Evolutionary conservation across 2,797 vertebrate species (phyloP), one percentile per base, ranked within the genome.

Genomic region (Anomalospiza imberbis): DNA sequence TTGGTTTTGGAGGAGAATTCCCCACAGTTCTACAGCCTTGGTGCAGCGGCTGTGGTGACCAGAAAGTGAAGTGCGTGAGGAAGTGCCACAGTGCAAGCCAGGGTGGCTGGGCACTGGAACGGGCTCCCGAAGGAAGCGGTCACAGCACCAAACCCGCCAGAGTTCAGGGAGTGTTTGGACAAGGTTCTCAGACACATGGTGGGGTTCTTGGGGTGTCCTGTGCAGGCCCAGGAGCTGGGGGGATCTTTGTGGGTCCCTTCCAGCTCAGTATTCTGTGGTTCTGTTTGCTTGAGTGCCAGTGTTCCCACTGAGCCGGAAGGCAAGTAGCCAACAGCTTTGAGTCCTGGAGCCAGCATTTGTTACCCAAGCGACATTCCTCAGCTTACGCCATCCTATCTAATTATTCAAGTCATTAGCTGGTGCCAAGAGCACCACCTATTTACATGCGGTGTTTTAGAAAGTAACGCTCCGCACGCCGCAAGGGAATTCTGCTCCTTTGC

Each of bases 381-480:
- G 48, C 25, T 40, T 16, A 29, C 48, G 29, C 38, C 88, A 63
- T 13, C 44, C 72, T 14, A 4, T 62, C 66, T 22, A 31, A 55
- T 48, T 50, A 47, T 26, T 11, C 11, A 5, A 29, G 50, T 2
- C 13, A 34, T 12, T 79, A 68, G 44, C 0, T 29, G 51, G 22
- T 8, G 60, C 75, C 55, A 21, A n/a, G 60, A 40, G 12, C 71
- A 15, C 28, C 85, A 1, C 20, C 38, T 26, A 2, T 13, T 17
- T 6, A 60, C 88, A 11, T 0, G 54, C 4, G 2, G 1, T 1
- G 20, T 31, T 42, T 29, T 6, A 13, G 60, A 51, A 14, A 32
- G 3, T 4, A 18, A 9, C 19, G 17, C 28, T 2, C 7, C 12
- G 12, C 34, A 2, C 2, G 25, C 65, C 28, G 25, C 28, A 2